Percentiles rank a stretch among this genome's conserved stretches.
phyloP scores from a whole-genome alignment of 2,888 invertebrate genomes.

The Latrodectus hesperus region DNA sequence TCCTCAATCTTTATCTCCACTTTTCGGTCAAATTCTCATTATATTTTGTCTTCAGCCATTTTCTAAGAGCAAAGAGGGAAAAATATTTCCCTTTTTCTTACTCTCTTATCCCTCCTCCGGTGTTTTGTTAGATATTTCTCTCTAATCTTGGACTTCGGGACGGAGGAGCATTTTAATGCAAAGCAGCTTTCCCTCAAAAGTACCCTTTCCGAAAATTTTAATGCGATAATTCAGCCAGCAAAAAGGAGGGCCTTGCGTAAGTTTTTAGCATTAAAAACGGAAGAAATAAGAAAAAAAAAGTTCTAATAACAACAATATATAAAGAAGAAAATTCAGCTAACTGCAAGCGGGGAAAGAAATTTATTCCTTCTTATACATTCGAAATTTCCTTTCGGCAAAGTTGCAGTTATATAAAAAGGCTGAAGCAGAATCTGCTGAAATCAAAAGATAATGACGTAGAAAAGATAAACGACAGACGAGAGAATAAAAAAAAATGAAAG shows the following conservation, averaged over 20 bases:
- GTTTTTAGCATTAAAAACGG: conserved; percentile 24
- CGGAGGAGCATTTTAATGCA: conserved; percentile 57
- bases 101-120: neutral
- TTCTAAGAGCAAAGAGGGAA: neutral
- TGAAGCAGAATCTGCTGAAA: conserved; percentile 48
- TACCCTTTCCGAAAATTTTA: conserved; percentile 31
- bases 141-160: conserved; percentile 29
- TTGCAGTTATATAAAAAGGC: conserved; percentile 51
- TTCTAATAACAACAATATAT: conserved; percentile 19
- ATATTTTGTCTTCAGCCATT: conserved; percentile 46
- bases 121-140: conserved; percentile 48
- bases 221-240: conserved; percentile 62
- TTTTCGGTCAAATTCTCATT: conserved; percentile 47
- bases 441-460: conserved; percentile 67
- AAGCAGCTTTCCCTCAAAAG: conserved; percentile 44
- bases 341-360: conserved; percentile 8
- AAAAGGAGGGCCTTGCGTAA: conserved; percentile 36
- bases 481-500: neutral
- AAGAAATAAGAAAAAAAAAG: conserved; percentile 14
- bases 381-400: conserved; percentile 20
- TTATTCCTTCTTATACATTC: conserved; percentile 36
- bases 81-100: conserved; percentile 8
- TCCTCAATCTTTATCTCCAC: conserved; percentile 22
- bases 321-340: neutral
- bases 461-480: conserved; percentile 67